Conservation (phyloP, 2,113 vertebrate species). For the Lampris megalopsis region DNA sequence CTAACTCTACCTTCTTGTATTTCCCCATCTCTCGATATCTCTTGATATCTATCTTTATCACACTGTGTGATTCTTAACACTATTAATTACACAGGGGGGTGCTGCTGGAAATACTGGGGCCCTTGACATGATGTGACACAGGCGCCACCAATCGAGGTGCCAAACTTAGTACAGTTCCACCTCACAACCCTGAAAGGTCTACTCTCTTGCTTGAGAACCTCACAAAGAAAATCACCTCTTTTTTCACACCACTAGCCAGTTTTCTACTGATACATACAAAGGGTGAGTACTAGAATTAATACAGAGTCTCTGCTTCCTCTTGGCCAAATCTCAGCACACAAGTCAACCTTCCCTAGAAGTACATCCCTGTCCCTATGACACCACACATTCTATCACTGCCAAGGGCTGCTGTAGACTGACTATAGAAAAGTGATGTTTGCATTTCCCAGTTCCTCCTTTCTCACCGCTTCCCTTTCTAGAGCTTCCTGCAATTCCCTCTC, state of each 20-base stretch:
- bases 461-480: slow-evolving; percentile 91
- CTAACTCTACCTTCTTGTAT: not conserved
- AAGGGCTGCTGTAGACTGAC: slow-evolving; percentile 20
- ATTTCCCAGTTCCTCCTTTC: slow-evolving; percentile 52
- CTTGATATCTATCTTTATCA: not conserved
- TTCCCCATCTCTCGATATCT: not conserved
- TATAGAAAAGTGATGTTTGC: slow-evolving; percentile 1
- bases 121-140: too few species aligned
- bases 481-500: slow-evolving; percentile 89
- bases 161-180: too few species aligned
- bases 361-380: not conserved
- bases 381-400: slow-evolving; percentile 17
- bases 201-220: too few species aligned
- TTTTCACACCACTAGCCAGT: too few species aligned
- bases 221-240: too few species aligned
- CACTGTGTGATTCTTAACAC: slow-evolving; percentile 9
- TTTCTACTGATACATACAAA: not conserved
- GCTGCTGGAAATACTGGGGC: too few species aligned
- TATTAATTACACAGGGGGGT: too few species aligned
- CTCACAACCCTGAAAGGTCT: too few species aligned
- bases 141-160: too few species aligned
- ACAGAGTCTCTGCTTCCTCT: not conserved
- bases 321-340: not conserved
- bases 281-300: not conserved
- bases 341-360: not conserved